Conservation (phyloP, 2,113 vertebrate species). For the Bubo scandiacus region DNA sequence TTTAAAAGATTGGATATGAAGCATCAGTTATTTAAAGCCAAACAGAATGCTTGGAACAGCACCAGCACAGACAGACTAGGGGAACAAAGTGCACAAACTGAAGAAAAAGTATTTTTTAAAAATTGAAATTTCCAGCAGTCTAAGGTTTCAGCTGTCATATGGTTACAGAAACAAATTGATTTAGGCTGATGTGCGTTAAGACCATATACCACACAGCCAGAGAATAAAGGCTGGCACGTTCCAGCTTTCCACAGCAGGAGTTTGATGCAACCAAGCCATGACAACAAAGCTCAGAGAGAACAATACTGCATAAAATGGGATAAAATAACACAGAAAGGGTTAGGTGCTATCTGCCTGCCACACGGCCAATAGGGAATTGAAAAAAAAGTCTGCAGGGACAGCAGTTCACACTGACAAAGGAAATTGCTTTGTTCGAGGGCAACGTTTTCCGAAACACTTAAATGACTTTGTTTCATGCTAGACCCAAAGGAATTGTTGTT, state of each 20-base stretch:
- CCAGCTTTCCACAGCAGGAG: background rate
- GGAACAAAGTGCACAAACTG: background rate
- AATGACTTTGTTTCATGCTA: background rate
- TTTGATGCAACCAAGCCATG: background rate
- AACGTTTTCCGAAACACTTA: background rate
- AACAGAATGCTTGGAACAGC: background rate
- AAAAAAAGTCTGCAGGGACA: background rate
- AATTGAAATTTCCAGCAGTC: background rate
- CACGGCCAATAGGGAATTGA: background rate
- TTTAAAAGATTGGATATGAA: background rate
- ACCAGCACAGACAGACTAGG: background rate
- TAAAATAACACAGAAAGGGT: background rate
- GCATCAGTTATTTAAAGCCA: background rate
- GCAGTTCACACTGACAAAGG: background rate
- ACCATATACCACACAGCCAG: background rate
- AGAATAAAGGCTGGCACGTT: background rate
- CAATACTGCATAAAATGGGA: conserved; percentile 2
- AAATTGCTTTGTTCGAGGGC: background rate
- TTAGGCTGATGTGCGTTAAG: background rate
- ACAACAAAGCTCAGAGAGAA: conserved; percentile 18
- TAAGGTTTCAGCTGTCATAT: background rate
- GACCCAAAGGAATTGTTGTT: background rate
- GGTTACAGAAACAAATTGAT: background rate
- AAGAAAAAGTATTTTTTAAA: background rate
- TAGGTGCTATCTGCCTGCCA: background rate